Percentiles rank a stretch among this genome's conserved stretches.
Conservation (phyloP, 1,140 invertebrate genomes). For the Odontomachus brunneus region DNA sequence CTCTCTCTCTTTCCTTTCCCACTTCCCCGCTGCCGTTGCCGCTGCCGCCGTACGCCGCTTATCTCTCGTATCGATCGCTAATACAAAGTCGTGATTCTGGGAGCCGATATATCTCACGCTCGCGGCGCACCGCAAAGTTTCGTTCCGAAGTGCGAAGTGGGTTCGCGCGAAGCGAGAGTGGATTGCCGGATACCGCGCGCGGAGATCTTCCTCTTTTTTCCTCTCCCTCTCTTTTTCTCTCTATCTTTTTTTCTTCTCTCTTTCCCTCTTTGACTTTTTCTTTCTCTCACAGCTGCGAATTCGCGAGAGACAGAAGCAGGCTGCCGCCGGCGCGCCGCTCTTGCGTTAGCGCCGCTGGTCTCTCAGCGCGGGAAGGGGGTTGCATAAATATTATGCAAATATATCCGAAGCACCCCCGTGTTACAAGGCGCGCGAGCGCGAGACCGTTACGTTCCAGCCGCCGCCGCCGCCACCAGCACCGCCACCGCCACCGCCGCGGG, state of each 20-base stretch:
- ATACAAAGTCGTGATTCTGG: conserved; percentile 50
- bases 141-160: conserved; percentile 41
- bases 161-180: conserved; percentile 21
- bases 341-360: not conserved
- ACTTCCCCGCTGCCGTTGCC: no score
- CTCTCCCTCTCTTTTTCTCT: not conserved
- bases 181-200: conserved; percentile 35
- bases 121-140: conserved; percentile 40
- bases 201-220: not conserved
- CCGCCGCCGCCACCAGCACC: conserved; percentile 6
- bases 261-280: not conserved
- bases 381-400: conserved; percentile 79
- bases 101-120: conserved; percentile 39
- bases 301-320: conserved; percentile 35
- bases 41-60: conserved; percentile 6
- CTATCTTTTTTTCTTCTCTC: not conserved
- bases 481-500: conserved; percentile 27
- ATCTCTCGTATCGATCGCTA: conserved; percentile 44
- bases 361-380: conserved; percentile 33
- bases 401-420: conserved; percentile 59
- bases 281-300: conserved; percentile 19
- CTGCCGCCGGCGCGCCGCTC: not conserved
- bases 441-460: conserved; percentile 42
- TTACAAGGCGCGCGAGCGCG: conserved; percentile 33
- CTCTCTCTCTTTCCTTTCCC: not conserved